Percentiles rank a stretch among this genome's conserved stretches.
phyloP scores from a whole-genome alignment of 2,113 vertebrate genomes.

The Oncorhynchus tshawytscha region DNA sequence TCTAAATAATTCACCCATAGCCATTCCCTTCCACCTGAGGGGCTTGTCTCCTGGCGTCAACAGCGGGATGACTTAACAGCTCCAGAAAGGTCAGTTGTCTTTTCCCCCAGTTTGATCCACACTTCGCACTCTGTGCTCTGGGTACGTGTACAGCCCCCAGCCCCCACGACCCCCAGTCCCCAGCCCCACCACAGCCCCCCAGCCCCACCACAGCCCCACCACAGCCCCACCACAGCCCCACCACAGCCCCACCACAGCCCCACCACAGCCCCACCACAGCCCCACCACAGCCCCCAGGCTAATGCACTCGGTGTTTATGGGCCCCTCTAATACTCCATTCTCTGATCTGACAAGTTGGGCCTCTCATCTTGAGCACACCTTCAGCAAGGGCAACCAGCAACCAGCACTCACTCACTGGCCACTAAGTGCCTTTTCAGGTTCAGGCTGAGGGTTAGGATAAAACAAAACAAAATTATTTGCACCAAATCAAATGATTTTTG shows the following conservation, averaged over 20 bases:
- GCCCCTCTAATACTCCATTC: slow-evolving; percentile 55
- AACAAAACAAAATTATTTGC: slow-evolving; percentile 15
- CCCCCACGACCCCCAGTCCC: neutral
- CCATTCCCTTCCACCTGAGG: slow-evolving; percentile 82
- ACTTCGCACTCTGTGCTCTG: slow-evolving; percentile 19
- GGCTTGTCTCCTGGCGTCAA: slow-evolving; percentile 82
- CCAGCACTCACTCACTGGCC: neutral
- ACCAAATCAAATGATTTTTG: slow-evolving; percentile 64
- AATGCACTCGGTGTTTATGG: slow-evolving; percentile 64
- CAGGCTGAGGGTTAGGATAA: slow-evolving; percentile 18
- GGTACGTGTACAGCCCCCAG: neutral
- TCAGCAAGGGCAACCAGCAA: slow-evolving; percentile 46
- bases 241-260: neutral
- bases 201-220: too few relatives aligned
- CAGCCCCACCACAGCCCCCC: too few relatives aligned
- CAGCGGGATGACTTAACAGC: slow-evolving; percentile 78
- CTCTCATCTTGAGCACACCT: slow-evolving; percentile 71
- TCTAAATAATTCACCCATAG: slow-evolving; percentile 81
- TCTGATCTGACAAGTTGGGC: slow-evolving; percentile 66
- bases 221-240: neutral
- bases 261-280: neutral
- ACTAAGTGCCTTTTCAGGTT: slow-evolving; percentile 69
- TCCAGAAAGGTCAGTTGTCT: slow-evolving; percentile 75
- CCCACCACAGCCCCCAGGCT: slow-evolving; percentile 34
- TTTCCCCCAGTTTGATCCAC: slow-evolving; percentile 49